Conservation (phyloP, 2,113 vertebrate species). For the Eurypyga helias region DNA sequence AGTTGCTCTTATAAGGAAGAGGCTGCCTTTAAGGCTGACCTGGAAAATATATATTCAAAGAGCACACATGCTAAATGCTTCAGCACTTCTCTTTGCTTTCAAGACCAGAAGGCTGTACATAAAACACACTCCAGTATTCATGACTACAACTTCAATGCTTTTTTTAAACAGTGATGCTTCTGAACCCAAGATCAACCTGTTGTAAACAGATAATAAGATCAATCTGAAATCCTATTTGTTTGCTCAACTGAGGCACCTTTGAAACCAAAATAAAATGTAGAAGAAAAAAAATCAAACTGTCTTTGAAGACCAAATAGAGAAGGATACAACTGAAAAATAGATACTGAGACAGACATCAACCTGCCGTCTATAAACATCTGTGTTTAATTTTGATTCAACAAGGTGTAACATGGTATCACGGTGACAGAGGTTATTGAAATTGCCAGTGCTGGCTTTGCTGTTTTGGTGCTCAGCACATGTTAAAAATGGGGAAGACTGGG, state of each 20-base stretch:
- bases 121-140: background rate
- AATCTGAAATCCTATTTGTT: background rate
- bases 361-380: background rate
- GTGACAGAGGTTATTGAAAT: background rate
- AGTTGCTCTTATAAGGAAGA: background rate
- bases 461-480: background rate
- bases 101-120: background rate
- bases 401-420: background rate
- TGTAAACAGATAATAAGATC: conserved; percentile 26
- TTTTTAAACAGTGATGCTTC: background rate
- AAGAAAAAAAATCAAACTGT: background rate
- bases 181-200: conserved; percentile 8
- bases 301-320: background rate
- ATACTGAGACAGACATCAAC: background rate
- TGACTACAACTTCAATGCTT: background rate
- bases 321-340: background rate
- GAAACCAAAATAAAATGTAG: background rate
- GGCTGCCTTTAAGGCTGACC: background rate
- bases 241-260: background rate
- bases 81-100: background rate
- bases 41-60: background rate
- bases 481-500: background rate
- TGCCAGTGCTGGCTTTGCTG: background rate
- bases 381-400: background rate
- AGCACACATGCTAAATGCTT: background rate